A percentile compares a stretch with the other conserved stretches of the same genome.
These are phyloP conservation scores for Eulemur coronatus DNA, from an alignment of 2,797 vertebrate species.

Conservation along the genomic window DNA sequence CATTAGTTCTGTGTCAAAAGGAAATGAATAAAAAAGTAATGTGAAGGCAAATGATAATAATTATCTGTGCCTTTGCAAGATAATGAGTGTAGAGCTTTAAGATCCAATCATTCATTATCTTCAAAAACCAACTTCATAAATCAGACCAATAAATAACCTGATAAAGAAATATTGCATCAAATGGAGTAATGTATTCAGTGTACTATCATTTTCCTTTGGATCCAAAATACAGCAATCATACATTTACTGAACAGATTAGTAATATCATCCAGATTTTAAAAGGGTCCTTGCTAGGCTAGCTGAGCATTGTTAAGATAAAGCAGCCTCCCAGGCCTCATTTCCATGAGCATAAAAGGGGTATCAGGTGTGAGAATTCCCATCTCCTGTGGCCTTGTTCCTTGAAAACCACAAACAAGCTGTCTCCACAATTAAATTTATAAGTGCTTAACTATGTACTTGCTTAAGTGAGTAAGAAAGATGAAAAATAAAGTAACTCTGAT, in stretches of 20 bases:
- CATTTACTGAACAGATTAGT: not conserved
- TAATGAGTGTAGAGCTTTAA: not conserved
- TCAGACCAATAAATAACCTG: not conserved
- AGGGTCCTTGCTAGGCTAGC: not conserved
- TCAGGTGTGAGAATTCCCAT: not conserved
- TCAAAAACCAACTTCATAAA: conserved; percentile 24
- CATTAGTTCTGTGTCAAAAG: conserved; percentile 15
- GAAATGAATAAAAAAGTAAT: not conserved
- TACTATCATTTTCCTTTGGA: not conserved
- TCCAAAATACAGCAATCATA: not conserved
- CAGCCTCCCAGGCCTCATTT: conserved; percentile 2
- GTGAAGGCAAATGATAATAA: not conserved
- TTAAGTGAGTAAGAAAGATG: not conserved
- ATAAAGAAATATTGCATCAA: not conserved
- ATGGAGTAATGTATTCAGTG: not conserved
- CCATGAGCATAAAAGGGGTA: not conserved
- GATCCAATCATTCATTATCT: not conserved
- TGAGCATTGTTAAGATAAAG: not conserved
- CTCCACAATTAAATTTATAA: not conserved
- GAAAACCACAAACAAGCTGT: conserved; percentile 7
- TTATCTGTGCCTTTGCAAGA: not conserved
- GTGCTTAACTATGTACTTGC: not conserved
- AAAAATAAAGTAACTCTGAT: not conserved
- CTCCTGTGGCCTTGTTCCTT: not conserved
- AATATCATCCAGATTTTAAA: not conserved